Evolutionary conservation across 2,113 vertebrate genomes (phyloP), one percentile per base, ranked within the genome.

Genomic region (Festucalex cinctus): DNA sequence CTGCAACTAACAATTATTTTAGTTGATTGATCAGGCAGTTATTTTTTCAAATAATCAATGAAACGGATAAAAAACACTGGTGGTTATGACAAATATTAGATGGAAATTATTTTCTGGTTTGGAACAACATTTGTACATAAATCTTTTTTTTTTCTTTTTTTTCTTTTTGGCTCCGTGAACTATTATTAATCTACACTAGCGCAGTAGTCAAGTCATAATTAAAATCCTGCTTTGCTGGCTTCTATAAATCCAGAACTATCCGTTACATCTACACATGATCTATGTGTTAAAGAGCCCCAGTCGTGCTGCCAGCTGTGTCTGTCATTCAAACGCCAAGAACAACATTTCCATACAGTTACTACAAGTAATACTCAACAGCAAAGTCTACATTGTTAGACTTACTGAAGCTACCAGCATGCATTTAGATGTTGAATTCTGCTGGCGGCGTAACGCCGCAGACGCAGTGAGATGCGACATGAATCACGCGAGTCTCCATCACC

Each of bases 341-440:
- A 41, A 36, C 74, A 83, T 70, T 81, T 79, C 64, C 75, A 44
- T 63, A 69, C 59, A n/a, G 58, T 86, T 84, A 90, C 71, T 79
- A n/a, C n/a, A n/a, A n/a, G n/a, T n/a, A 84, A 90, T 88, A 46
- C 73, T 77, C 83, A 80, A 79, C 74, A 68, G 71, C 83, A 88
- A 82, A 91, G 85, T 87, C 69, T 70, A 67, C 74, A 36, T 66
- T 70, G n/a, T 37, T 71, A 64, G 65, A 24, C 61, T 53, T 48
- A 19, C 62, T 61, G 69, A 72, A 63, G 75, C 73, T 80, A 72
- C 54, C 74, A 81, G 81, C 71, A 67, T 69, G 79, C 62, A 48
- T 63, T 48, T 20, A 65, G 70, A 73, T 68, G 70, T 77, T 57
- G 26, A 77, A 48, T 65, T 51, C 49, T 6, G 32, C 44, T 17